A percentile compares a stretch with the other conserved stretches of the same genome.
Evolutionary conservation across 2,113 vertebrate species (phyloP).

Genomic region (Malurus cyaneus): DNA sequence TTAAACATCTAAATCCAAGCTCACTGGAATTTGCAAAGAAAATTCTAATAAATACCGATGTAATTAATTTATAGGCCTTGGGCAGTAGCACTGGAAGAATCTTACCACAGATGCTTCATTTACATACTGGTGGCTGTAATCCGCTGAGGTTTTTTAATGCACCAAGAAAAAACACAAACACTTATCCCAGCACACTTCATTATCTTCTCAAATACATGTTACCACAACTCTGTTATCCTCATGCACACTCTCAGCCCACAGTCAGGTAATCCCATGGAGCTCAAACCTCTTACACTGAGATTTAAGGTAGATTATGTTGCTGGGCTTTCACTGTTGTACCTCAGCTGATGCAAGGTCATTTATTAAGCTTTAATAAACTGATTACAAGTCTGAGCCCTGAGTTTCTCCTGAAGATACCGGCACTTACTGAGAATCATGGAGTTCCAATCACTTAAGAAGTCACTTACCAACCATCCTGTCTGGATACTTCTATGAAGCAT

Average conservation of each 20-base stretch:
- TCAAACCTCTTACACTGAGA: slow-evolving; percentile 5
- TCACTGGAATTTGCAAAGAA: background rate
- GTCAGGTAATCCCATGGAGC: background rate
- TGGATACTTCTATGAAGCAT: background rate
- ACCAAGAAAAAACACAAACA: background rate
- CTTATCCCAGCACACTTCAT: background rate
- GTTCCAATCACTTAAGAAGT: background rate
- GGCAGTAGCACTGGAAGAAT: background rate
- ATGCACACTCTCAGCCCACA: background rate
- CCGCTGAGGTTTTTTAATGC: background rate
- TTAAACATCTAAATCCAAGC: background rate
- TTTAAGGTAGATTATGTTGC: slow-evolving; percentile 13
- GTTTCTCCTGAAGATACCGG: background rate
- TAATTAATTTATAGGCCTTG: background rate
- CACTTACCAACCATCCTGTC: background rate
- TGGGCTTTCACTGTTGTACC: background rate
- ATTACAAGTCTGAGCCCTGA: slow-evolving; percentile 1
- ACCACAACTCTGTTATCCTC: background rate
- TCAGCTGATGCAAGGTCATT: background rate
- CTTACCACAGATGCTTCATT: background rate
- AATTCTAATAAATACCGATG: background rate
- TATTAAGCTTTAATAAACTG: slow-evolving; percentile 34
- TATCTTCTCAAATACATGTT: fast-evolving
- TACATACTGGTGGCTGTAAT: background rate
- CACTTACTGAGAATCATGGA: background rate